Base-by-base conservation (phyloP, 2,113 vertebrate genomes). In the Synchiropus splendidus region DNA sequence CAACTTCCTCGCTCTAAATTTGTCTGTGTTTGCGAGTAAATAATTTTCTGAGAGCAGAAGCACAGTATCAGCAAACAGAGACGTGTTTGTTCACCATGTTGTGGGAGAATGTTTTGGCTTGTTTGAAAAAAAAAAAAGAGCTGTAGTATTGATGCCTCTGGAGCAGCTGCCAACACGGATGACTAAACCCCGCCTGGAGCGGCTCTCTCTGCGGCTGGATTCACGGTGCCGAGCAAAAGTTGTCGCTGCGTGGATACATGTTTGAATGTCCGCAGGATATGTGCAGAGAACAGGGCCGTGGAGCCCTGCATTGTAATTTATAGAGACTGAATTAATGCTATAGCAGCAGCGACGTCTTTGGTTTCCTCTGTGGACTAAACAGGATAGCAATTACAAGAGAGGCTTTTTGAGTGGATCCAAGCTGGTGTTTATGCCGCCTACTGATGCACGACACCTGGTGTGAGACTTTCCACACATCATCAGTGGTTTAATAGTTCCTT, bases 91-190 rank as follows among this genome's bases (percentile, higher is more conserved):
- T 78, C 59, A 16, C 51, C 21, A n/a, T n/a, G n/a, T n/a, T n/a
- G n/a, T n/a, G n/a, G n/a, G n/a, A 42, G 59, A 71, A 60, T 51
- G 51, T n/a, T 70, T 73, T 61, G 62, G 31, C 56, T 60, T 65
- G 64, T 55, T 36, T 36, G 21, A 34, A 16, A 15, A 46, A 43
- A 51, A 30, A 21, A 15, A 49, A 50, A 58, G 62, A 47, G 56
- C 53, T 38, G 52, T 47, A 42, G 58, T 64, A 65, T 72, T 74
- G 73, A 75, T 74, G 67, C 53, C 67, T 56, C 44, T 48, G 42
- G 47, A 70, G 61, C 67, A 67, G 64, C 73, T 74, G 67, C 80
- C 75, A 67, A 58, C 54, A 54, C 18, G 4, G 57, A 75, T 77
- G 74, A 74, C 61, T 72, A 72, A 68, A 70, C 58, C 45, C 34